phyloP scores from a whole-genome alignment of 2,113 vertebrate species.

The Nothocercus nigrocapillus region DNA sequence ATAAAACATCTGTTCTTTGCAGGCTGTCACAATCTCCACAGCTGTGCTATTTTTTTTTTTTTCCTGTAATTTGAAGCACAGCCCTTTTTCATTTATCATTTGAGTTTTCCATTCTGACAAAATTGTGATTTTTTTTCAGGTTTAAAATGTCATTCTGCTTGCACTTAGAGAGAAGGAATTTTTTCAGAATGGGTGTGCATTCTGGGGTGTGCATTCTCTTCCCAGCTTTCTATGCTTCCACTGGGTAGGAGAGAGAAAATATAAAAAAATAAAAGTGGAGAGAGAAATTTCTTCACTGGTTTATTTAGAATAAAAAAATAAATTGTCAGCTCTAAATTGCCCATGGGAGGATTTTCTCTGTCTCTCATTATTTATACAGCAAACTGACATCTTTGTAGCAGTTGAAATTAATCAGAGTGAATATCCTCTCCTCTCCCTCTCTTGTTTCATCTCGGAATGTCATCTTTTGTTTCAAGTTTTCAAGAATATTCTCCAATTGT shows the following conservation, averaged over 20 bases:
- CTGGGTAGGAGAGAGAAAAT: not conserved
- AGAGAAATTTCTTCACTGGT: not conserved
- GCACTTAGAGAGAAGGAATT: not conserved
- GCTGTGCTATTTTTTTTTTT: accelerated
- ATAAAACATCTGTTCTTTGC: not conserved
- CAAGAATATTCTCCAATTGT: accelerated
- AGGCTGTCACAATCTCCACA: not conserved
- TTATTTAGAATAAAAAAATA: not conserved
- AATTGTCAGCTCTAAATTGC: not conserved
- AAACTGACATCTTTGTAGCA: not conserved
- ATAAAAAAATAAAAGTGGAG: not conserved
- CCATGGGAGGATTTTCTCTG: not conserved
- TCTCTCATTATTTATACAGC: not conserved
- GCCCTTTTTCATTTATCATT: not conserved
- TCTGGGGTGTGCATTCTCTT: not conserved
- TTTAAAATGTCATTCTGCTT: not conserved
- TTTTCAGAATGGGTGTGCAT: not conserved
- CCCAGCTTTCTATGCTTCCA: not conserved
- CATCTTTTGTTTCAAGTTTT: not conserved
- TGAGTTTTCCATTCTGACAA: not conserved
- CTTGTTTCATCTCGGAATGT: not conserved
- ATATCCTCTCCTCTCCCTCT: not conserved
- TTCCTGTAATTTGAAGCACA: not conserved
- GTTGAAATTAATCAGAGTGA: not conserved
- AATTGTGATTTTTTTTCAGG: not conserved